phyloP scores from a whole-genome alignment of 2,888 invertebrate genomes.

The Taenaris catops region DNA sequence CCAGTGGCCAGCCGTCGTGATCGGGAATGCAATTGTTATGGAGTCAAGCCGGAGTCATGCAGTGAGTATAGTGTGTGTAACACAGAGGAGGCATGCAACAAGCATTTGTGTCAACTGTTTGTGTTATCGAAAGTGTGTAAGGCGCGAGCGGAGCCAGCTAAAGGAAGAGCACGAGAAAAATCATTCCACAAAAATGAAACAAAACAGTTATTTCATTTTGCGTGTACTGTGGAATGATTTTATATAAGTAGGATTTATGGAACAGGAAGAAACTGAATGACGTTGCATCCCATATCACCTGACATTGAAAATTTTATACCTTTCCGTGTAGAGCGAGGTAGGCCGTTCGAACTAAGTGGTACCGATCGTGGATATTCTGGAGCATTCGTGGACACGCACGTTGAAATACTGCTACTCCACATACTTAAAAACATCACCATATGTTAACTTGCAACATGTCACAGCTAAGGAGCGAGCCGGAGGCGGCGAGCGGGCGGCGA shows the following conservation, averaged over 20 bases:
- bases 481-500: conserved; percentile 56
- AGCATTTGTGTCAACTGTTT: conserved; percentile 50
- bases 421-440: conserved; percentile 72
- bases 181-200: conserved; percentile 35
- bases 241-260: conserved; percentile 55
- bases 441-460: conserved; percentile 67
- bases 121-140: conserved; percentile 57
- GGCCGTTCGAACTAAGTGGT: conserved; percentile 77
- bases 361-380: conserved; percentile 73
- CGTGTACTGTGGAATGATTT: conserved; percentile 49
- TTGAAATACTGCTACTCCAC: conserved; percentile 76
- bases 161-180: conserved; percentile 50
- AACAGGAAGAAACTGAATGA: conserved; percentile 63
- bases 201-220: conserved; percentile 1
- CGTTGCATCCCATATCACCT: conserved; percentile 79
- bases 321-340: conserved; percentile 78
- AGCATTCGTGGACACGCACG: conserved; percentile 77
- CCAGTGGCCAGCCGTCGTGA: conserved; percentile 73
- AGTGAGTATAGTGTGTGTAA: conserved; percentile 58
- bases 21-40: conserved; percentile 76
- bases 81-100: conserved; percentile 70
- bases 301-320: conserved; percentile 78
- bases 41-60: conserved; percentile 69
- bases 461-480: conserved; percentile 59
- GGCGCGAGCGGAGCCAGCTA: conserved; percentile 78